Conservation (phyloP, 2,888 invertebrate species). For the Muscina levida region DNA sequence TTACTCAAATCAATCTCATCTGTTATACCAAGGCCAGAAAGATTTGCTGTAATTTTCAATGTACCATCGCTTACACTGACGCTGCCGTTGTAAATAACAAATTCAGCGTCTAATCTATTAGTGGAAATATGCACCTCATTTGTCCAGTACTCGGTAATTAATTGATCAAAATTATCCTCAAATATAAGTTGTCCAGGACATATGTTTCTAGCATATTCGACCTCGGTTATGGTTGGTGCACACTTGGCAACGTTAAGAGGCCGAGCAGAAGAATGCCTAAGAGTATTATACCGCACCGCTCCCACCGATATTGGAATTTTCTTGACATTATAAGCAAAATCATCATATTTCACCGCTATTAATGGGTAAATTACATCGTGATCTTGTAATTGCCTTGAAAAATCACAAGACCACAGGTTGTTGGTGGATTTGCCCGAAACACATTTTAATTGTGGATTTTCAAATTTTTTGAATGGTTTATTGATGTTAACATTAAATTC, state of each 20-base stretch:
- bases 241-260: neutral
- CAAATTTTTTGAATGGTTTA: slow-evolving; percentile 79
- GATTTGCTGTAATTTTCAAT: neutral
- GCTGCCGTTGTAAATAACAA: neutral
- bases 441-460: slow-evolving; percentile 81
- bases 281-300: slow-evolving; percentile 4
- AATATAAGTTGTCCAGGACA: slow-evolving; percentile 82
- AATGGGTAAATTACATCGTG: slow-evolving; percentile 84
- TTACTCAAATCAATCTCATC: neutral
- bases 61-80: neutral
- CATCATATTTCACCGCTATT: slow-evolving; percentile 82
- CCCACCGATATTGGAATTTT: slow-evolving; percentile 64
- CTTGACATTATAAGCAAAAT: slow-evolving; percentile 77
- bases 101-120: neutral
- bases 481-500: slow-evolving; percentile 85
- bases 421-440: slow-evolving; percentile 80
- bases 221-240: neutral
- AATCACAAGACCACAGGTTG: slow-evolving; percentile 82
- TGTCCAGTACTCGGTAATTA: slow-evolving; percentile 81
- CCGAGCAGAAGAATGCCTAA: neutral
- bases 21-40: neutral
- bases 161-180: slow-evolving; percentile 83
- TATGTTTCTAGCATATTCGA: slow-evolving; percentile 60
- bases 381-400: slow-evolving; percentile 80
- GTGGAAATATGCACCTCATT: slow-evolving; percentile 83